Percentiles rank a stretch among this genome's conserved stretches.
Evolutionary conservation across 2,888 invertebrate genomes (phyloP).

Genomic region (Leptinotarsa haldemani): DNA sequence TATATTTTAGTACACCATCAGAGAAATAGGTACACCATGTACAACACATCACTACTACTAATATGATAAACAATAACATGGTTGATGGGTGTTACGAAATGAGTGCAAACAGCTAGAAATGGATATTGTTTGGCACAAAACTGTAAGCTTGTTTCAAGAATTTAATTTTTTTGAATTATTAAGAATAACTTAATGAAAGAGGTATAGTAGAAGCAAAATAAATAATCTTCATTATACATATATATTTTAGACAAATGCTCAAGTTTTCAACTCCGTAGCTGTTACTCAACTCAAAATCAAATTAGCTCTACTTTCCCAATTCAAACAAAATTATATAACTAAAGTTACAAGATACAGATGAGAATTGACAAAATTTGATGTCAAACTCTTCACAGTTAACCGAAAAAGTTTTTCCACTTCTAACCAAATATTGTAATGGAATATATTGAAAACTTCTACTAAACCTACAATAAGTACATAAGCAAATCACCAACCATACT

Average conservation of each 20-base stretch:
- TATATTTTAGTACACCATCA: slow-evolving; percentile 63
- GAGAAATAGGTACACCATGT: slow-evolving; percentile 65
- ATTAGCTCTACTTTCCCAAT: too few species aligned
- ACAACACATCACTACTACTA: slow-evolving; percentile 65
- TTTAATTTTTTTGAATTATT: slow-evolving; percentile 23
- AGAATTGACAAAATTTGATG: too few species aligned
- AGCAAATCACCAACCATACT: slow-evolving; percentile 21
- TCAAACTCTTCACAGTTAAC: too few species aligned
- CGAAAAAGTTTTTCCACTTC: background rate
- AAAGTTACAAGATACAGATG: too few species aligned
- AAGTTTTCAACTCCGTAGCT: too few species aligned
- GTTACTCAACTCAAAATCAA: too few species aligned
- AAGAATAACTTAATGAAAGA: slow-evolving; percentile 2
- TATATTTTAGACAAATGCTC: too few species aligned
- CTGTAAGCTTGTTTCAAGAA: slow-evolving; percentile 49
- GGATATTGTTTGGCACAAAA: slow-evolving; percentile 64
- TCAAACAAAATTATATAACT: too few species aligned
- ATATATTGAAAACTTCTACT: slow-evolving; percentile 5
- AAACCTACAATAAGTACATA: slow-evolving; percentile 14
- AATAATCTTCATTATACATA: too few species aligned
- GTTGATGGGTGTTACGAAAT: slow-evolving; percentile 48
- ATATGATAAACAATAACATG: slow-evolving; percentile 63
- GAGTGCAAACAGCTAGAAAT: slow-evolving; percentile 46
- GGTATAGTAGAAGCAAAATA: background rate
- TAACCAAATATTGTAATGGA: slow-evolving; percentile 2